Evolutionary conservation across 2,888 invertebrate species (phyloP).

Genomic region (Dasypolia templi): DNA sequence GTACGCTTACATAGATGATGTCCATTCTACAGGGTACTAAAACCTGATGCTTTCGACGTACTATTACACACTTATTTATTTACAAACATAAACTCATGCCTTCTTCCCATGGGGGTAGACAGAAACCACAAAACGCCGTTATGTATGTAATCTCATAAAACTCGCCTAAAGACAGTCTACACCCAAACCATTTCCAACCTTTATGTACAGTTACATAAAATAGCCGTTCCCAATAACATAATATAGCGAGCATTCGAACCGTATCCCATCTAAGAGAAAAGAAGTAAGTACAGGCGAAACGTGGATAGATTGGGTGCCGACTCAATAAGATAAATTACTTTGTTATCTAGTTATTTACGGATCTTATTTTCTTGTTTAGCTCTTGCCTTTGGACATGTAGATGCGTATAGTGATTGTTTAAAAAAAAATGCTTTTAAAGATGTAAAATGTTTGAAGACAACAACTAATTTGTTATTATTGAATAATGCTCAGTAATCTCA

Average conservation of each 20-base stretch:
- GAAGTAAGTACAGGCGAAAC: conserved; percentile 54
- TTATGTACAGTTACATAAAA: conserved; percentile 35
- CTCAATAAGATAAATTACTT: conserved; percentile 67
- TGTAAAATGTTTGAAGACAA: background rate
- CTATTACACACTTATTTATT: no score
- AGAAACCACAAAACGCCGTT: no score
- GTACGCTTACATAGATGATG: background rate
- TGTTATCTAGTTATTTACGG: conserved; percentile 65
- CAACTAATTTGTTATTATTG: background rate
- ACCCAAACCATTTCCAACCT: conserved; percentile 15
- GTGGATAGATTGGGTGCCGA: conserved; percentile 64
- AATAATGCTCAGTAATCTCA: background rate
- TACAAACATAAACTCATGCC: no score
- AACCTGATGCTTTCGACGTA: background rate
- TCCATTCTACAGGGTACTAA: background rate
- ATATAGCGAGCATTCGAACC: conserved; percentile 51
- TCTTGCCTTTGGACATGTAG: conserved; percentile 26
- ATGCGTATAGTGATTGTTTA: conserved; percentile 20
- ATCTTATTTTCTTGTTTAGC: conserved; percentile 60
- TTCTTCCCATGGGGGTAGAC: no score
- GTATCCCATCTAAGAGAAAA: conserved; percentile 57
- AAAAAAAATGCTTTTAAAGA: no score
- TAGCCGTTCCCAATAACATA: conserved; percentile 49
- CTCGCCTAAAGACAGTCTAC: conserved; percentile 2
- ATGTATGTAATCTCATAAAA: background rate